A percentile compares a stretch with the other conserved stretches of the same genome.
These are phyloP conservation scores for Petrocephalus microphthalmus DNA, from an alignment of 2,113 vertebrate species.

Conservation along the genomic window DNA sequence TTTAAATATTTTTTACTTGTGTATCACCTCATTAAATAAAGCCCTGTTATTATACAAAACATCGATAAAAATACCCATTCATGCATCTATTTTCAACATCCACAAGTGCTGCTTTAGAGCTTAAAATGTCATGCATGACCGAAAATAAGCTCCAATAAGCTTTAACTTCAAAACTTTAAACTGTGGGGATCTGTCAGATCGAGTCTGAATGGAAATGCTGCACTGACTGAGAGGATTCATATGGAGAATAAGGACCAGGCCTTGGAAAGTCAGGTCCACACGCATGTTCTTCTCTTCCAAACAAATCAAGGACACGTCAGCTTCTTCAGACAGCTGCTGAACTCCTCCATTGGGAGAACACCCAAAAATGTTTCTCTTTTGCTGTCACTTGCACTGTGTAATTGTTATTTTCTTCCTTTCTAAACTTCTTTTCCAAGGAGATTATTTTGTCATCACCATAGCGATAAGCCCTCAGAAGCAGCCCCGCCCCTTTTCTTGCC, in stretches of 20 bases:
- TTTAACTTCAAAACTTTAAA: background rate
- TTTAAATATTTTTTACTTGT: background rate
- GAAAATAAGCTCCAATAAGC: background rate
- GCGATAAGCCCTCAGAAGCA: background rate
- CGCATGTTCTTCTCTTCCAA: background rate
- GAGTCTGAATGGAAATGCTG: background rate
- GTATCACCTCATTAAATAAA: background rate
- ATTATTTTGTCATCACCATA: constrained; percentile 12
- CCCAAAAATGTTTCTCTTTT: background rate
- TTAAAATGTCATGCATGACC: background rate
- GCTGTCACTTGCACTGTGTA: background rate
- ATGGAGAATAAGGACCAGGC: background rate
- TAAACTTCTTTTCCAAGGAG: background rate
- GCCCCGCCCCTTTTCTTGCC: background rate
- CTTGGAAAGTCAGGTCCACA: background rate
- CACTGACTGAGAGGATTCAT: background rate
- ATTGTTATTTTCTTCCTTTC: constrained; percentile 13
- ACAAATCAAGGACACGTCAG: background rate
- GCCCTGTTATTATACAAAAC: background rate
- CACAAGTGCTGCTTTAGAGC: background rate
- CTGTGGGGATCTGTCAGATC: background rate
- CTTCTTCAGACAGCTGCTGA: background rate
- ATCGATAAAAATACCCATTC: background rate
- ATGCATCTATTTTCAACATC: background rate
- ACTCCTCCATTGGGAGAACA: background rate